Evolutionary conservation across 2,113 vertebrate species (phyloP).

Genomic region (Catagonus wagneri): DNA sequence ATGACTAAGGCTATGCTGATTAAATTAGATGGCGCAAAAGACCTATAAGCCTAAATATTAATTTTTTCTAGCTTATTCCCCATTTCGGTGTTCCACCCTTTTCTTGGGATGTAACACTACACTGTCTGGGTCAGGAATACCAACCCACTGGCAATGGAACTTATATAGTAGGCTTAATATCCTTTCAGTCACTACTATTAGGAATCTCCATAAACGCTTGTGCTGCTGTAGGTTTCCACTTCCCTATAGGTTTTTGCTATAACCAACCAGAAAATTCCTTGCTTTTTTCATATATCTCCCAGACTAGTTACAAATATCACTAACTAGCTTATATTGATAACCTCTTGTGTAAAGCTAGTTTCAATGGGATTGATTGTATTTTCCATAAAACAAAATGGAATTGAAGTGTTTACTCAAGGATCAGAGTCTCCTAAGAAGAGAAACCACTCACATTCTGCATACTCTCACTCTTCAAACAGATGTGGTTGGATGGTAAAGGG

Average conservation of each 20-base stretch:
- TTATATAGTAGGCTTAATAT: not conserved
- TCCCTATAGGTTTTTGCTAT: not conserved
- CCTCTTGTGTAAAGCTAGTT: not conserved
- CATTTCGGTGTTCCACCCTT: not conserved
- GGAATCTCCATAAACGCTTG: not conserved
- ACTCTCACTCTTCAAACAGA: not conserved
- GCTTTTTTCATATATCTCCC: not conserved
- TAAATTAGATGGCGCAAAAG: not conserved
- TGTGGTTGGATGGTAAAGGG: not conserved
- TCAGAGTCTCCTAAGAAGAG: not conserved
- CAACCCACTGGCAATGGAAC: not conserved
- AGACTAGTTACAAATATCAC: not conserved
- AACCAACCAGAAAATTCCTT: not conserved
- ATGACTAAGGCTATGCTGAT: not conserved
- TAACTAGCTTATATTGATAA: not conserved
- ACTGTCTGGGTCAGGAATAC: not conserved
- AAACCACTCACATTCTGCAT: not conserved
- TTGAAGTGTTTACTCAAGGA: not conserved
- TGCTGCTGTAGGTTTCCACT: not conserved
- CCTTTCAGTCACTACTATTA: not conserved
- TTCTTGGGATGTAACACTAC: not conserved
- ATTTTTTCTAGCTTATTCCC: not conserved
- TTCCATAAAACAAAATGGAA: not conserved
- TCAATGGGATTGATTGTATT: not conserved
- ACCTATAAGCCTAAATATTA: not conserved